These are phyloP conservation scores for Saccostrea cuccullata DNA, from an alignment of 1,140 invertebrate species.

Conservation along the genomic window DNA sequence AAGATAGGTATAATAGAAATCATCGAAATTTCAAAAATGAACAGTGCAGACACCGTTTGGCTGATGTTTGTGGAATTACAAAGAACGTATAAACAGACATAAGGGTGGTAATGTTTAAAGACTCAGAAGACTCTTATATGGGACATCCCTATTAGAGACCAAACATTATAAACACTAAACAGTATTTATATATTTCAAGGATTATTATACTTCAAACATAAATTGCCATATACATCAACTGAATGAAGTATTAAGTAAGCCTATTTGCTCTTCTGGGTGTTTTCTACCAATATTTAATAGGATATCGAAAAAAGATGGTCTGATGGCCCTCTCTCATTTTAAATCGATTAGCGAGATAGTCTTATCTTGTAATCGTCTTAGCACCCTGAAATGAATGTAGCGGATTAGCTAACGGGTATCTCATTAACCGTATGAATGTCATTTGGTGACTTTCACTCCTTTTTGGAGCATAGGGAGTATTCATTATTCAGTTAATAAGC, in stretches of 20 bases:
- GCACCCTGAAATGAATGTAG: not conserved
- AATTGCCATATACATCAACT: not conserved
- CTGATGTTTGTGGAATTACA: too few relatives aligned
- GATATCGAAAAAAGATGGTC: not conserved
- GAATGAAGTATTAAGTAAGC: not conserved
- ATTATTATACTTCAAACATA: not conserved
- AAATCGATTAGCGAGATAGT: conserved; percentile 21
- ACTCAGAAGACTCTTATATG: too few relatives aligned
- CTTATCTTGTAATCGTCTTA: conserved; percentile 21
- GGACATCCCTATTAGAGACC: too few relatives aligned
- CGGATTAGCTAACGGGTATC: not conserved
- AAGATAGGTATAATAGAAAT: too few relatives aligned
- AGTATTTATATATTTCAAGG: too few relatives aligned
- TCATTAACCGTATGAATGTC: not conserved
- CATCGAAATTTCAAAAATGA: too few relatives aligned
- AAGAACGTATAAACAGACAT: too few relatives aligned
- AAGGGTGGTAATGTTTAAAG: too few relatives aligned
- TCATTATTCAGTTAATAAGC: too few relatives aligned
- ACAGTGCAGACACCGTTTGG: too few relatives aligned
- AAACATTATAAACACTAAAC: too few relatives aligned
- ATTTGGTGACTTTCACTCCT: not conserved
- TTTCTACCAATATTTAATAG: not conserved
- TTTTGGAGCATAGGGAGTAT: not conserved
- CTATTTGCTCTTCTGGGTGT: not conserved
- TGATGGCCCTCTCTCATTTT: not conserved